A percentile compares a stretch with the other conserved stretches of the same genome.
Evolutionary conservation across 2,113 vertebrate species (phyloP).

Genomic region (Girardinichthys multiradiatus): DNA sequence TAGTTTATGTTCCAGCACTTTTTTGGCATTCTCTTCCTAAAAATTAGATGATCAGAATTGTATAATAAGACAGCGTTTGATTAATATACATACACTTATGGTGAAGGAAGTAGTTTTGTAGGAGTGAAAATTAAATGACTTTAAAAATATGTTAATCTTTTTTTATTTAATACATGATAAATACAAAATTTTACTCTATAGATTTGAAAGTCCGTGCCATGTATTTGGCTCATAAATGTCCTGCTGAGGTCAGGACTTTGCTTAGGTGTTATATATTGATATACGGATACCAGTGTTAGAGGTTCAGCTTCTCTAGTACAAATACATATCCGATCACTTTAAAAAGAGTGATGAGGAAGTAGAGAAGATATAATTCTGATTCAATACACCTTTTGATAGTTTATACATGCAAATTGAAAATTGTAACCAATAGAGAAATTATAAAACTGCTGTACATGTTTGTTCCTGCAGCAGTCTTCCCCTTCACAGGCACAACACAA

Average conservation of each 20-base stretch:
- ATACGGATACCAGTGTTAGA: slow-evolving; percentile 18
- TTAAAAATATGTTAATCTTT: background rate
- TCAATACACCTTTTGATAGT: background rate
- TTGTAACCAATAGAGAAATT: background rate
- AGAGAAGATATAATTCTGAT: background rate
- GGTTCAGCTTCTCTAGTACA: slow-evolving; percentile 28
- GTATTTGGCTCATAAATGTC: slow-evolving; percentile 43
- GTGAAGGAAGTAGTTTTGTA: background rate
- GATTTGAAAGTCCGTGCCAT: slow-evolving; percentile 48
- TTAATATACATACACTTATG: slow-evolving; percentile 1
- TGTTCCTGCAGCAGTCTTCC: too few species aligned
- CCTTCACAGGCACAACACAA: too few species aligned
- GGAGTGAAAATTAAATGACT: background rate
- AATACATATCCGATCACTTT: background rate
- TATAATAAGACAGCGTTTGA: slow-evolving; percentile 12
- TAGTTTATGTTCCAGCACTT: slow-evolving; percentile 68
- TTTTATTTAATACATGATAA: slow-evolving; percentile 16
- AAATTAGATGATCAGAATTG: slow-evolving; percentile 23
- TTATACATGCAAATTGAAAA: background rate
- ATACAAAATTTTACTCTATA: slow-evolving; percentile 25
- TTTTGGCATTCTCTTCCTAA: slow-evolving; percentile 49
- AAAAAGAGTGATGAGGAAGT: background rate
- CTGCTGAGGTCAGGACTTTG: slow-evolving; percentile 57
- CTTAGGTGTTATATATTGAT: slow-evolving; percentile 53
- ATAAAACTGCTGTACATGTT: background rate